These are phyloP conservation scores for Acanthurus lineatus DNA, from an alignment of 2,797 vertebrate species.

Conservation along the genomic window DNA sequence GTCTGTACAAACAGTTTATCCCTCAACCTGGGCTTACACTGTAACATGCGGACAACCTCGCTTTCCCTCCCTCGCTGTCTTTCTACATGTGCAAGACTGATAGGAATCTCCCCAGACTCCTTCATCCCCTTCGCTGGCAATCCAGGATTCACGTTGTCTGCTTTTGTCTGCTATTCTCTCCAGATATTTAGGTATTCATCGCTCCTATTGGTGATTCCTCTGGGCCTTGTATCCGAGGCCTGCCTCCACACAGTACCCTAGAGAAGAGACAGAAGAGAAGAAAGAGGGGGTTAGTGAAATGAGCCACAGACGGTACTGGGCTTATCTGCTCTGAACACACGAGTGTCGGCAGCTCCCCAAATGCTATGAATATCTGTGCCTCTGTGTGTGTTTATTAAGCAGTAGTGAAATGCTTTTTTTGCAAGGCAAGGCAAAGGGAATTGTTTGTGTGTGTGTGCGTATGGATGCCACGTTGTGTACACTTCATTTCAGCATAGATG, in stretches of 20 bases:
- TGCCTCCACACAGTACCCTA: conserved; percentile 63
- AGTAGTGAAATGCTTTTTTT: conserved; percentile 48
- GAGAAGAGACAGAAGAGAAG: conserved; percentile 65
- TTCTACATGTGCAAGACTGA: conserved; percentile 65
- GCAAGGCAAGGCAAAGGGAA: conserved; percentile 53
- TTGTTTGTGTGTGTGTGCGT: conserved; percentile 29
- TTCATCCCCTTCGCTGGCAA: conserved; percentile 53
- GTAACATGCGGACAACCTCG: conserved; percentile 55
- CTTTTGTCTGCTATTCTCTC: conserved; percentile 78
- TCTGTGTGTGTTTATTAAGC: conserved; percentile 76
- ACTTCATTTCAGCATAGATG: conserved; percentile 62
- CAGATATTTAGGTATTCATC: conserved; percentile 77
- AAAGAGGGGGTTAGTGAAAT: conserved; percentile 54
- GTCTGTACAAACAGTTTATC: conserved; percentile 76
- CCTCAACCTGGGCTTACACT: conserved; percentile 73
- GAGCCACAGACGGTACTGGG: conserved; percentile 64
- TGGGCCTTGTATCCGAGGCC: conserved; percentile 68
- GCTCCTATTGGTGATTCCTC: conserved; percentile 62
- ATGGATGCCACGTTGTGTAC: conserved; percentile 42
- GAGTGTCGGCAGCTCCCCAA: conserved; percentile 72
- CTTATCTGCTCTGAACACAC: conserved; percentile 82
- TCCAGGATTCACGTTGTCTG: conserved; percentile 64
- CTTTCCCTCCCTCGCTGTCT: conserved; percentile 56
- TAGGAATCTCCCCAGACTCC: conserved; percentile 71
- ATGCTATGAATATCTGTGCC: conserved; percentile 70